phyloP scores from a whole-genome alignment of 2,113 vertebrate species.

The Eurystomus gularis region DNA sequence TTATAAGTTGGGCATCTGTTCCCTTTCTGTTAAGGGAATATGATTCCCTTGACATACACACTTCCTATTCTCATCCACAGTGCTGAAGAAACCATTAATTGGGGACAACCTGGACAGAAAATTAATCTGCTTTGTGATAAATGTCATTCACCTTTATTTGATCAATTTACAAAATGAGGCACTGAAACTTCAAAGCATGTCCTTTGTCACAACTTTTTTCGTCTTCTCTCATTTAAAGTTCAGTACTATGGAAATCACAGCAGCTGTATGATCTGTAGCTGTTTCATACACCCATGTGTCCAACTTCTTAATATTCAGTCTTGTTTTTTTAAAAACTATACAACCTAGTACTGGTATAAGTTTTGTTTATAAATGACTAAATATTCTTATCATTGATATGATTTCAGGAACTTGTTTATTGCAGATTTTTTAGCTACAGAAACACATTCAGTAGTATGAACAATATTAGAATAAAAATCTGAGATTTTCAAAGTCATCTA shows the following conservation, averaged over 20 bases:
- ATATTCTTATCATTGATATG: neutral
- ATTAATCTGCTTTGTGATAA: constrained; percentile 23
- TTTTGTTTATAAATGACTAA: constrained; percentile 17
- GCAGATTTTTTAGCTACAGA: neutral
- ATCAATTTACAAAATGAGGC: constrained; percentile 17
- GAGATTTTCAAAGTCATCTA: constrained; percentile 15
- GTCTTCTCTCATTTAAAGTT: neutral
- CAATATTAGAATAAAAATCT: constrained; percentile 21
- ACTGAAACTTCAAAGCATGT: neutral
- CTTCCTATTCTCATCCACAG: constrained; percentile 2
- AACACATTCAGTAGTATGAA: neutral
- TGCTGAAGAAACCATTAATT: neutral
- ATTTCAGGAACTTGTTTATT: neutral
- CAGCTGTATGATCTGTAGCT: neutral
- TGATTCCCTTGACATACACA: neutral
- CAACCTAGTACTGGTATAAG: neutral
- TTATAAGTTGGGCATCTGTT: neutral
- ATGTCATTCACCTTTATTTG: constrained; percentile 25
- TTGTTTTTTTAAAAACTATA: neutral
- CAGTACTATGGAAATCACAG: neutral
- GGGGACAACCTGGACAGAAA: constrained; percentile 4
- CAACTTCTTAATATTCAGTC: neutral
- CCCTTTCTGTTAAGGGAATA: constrained; percentile 6
- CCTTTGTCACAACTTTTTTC: neutral
- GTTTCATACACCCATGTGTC: neutral